Evolutionary conservation across 2,797 vertebrate species (phyloP), one percentile per base, ranked within the genome.

Genomic region (Notamacropus eugenii): DNA sequence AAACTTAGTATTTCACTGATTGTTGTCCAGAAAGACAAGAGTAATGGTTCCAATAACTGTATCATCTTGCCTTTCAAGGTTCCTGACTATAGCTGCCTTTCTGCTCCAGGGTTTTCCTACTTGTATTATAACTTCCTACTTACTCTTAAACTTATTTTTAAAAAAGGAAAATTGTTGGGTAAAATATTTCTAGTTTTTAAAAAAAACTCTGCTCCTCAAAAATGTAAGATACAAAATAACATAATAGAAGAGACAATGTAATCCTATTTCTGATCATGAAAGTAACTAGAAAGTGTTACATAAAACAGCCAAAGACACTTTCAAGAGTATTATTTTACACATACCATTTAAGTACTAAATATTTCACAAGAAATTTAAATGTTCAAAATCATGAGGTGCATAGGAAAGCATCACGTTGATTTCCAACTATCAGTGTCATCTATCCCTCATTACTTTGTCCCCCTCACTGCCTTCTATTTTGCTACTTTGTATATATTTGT

Each of bases 301-400:
- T 59, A 96, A 74, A 91, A 96, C 29, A 95, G 55, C 40, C 94
- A 92, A 28, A 59, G 90, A 95, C 95, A 97, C 97, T 97, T 98
- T 96, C 46, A 96, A 87, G 13, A 56, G 19, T 11, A 95, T 91
- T 93, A 97, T 96, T 95, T 95, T 94, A 74, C 92, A 96, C 90
- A 94, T 91, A 67, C 56, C 93, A 93, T 87, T 93, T 93, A 92
- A 96, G 92, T 82, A 94, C 90, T 92, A 94, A 97, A 87, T 46
- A 96, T 2, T 96, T 95, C 95, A 67, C 55, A 94, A 95, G 92
- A 97, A 90, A 87, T 50, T 46, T 97, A 97, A 97, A 58, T 95
- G 95, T 96, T 27, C 95, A 97, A 96, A 98, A 97, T 19, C 62
- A 96, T 56, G 95, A 97, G 82, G 16, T 10, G 94, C 94, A 92